Percentiles rank a stretch among this genome's conserved stretches.
Evolutionary conservation across 2,797 vertebrate genomes (phyloP).

Genomic region (Threskiornis aethiopicus): DNA sequence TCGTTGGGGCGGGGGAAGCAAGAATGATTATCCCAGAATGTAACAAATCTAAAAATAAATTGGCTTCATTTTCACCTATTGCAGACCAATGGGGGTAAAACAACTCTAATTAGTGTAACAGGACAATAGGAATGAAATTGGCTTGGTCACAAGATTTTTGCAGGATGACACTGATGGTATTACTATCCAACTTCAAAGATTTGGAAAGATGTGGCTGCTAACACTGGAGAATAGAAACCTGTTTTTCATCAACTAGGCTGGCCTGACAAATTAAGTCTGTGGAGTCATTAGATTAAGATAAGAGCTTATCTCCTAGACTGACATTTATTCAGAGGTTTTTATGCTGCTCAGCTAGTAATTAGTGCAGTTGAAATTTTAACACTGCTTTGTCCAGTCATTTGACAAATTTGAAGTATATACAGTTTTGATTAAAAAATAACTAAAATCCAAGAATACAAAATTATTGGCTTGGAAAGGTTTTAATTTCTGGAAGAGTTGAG

Average conservation of each 20-base stretch:
- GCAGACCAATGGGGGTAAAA: constrained; percentile 60
- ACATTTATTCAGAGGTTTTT: constrained; percentile 95
- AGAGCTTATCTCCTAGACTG: constrained; percentile 95
- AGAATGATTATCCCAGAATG: constrained; percentile 61
- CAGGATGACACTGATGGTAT: constrained; percentile 81
- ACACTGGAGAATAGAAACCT: constrained; percentile 87
- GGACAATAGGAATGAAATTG: constrained; percentile 85
- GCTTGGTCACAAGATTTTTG: constrained; percentile 83
- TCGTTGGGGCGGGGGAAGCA: not conserved
- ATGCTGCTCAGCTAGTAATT: constrained; percentile 90
- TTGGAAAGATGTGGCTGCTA: constrained; percentile 89
- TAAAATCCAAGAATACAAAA: constrained; percentile 15
- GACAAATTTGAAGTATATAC: constrained; percentile 59
- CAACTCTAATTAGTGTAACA: constrained; percentile 76
- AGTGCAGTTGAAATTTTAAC: constrained; percentile 87
- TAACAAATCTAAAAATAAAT: constrained; percentile 73
- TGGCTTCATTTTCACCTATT: constrained; percentile 70
- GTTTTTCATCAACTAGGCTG: constrained; percentile 87
- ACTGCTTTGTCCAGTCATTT: constrained; percentile 78
- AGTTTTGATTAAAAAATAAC: constrained; percentile 25
- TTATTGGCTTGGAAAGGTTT: constrained; percentile 61
- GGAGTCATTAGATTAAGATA: constrained; percentile 99
- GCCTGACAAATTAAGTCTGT: constrained; percentile 96
- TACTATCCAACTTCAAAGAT: constrained; percentile 84
- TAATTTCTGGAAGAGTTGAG: constrained; percentile 58